Percentiles rank a stretch among this genome's conserved stretches.
Evolutionary conservation across 1,140 invertebrate species (phyloP).

Genomic region (Habropoda laboriosa): DNA sequence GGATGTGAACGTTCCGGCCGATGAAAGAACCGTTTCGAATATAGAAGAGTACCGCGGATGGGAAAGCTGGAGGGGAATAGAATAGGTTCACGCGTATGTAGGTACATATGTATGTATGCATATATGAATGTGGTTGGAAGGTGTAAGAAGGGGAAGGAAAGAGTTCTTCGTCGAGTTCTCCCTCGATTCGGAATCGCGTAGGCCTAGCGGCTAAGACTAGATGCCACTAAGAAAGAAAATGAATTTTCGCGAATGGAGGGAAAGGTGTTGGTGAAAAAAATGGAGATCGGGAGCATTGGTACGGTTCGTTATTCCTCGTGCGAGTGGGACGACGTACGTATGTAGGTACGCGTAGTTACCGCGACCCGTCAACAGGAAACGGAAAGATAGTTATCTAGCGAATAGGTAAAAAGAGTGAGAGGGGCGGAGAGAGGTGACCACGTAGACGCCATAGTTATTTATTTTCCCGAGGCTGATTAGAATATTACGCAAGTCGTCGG

Average conservation of each 20-base stretch:
- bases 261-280: background rate
- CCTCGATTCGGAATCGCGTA: too few relatives aligned
- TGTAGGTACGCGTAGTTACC: constrained; percentile 61
- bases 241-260: background rate
- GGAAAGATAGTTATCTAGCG: constrained; percentile 74
- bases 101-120: too few relatives aligned
- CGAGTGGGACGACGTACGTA: background rate
- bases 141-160: too few relatives aligned
- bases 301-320: background rate
- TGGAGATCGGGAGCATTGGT: background rate
- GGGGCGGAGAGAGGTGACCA: constrained; percentile 29
- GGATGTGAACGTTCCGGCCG: too few relatives aligned
- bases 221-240: too few relatives aligned
- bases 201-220: too few relatives aligned
- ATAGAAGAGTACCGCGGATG: too few relatives aligned
- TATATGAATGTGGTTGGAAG: too few relatives aligned
- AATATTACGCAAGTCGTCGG: constrained; percentile 74
- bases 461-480: constrained; percentile 73
- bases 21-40: too few relatives aligned
- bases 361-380: constrained; percentile 73
- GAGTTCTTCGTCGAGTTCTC: too few relatives aligned
- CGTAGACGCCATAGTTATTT: constrained; percentile 71
- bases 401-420: constrained; percentile 49
- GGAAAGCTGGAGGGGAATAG: too few relatives aligned
- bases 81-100: too few relatives aligned